Evolutionary conservation across 2,888 invertebrate genomes (phyloP).

Genomic region (Sphecodes monilicornis): DNA sequence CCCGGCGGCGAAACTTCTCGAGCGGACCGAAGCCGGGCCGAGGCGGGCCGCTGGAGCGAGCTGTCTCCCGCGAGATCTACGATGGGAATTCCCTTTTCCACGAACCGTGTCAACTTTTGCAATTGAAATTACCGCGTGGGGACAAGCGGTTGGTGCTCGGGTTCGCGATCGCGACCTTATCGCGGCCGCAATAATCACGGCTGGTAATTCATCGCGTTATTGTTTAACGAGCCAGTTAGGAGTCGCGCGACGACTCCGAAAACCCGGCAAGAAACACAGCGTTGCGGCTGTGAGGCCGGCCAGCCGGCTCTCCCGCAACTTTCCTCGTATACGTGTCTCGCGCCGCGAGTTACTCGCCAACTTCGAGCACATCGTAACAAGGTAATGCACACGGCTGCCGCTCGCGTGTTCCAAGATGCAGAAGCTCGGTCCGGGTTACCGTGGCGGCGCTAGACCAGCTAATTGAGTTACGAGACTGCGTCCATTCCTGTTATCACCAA

Average conservation of each 20-base stretch:
- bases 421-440: conserved; percentile 40
- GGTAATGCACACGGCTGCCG: conserved; percentile 56
- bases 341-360: conserved; percentile 53
- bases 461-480: conserved; percentile 64
- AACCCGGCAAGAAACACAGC: conserved; percentile 32
- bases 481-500: conserved; percentile 55
- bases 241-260: neutral
- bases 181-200: conserved; percentile 46
- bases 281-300: neutral
- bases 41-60: neutral
- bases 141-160: neutral
- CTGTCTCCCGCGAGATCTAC: neutral
- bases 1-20: conserved; percentile 30
- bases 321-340: conserved; percentile 47
- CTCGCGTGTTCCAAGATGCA: conserved; percentile 53
- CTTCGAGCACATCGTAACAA: conserved; percentile 64
- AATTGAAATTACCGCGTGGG: conserved; percentile 47
- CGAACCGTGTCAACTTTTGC: conserved; percentile 36
- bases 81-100: conserved; percentile 5
- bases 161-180: neutral
- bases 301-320: conserved; percentile 24
- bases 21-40: neutral
- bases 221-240: conserved; percentile 44
- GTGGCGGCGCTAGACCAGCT: conserved; percentile 31
- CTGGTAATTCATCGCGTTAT: conserved; percentile 59